Conservation (phyloP, 2,113 vertebrate genomes). For the Notarius lentiginosus region DNA sequence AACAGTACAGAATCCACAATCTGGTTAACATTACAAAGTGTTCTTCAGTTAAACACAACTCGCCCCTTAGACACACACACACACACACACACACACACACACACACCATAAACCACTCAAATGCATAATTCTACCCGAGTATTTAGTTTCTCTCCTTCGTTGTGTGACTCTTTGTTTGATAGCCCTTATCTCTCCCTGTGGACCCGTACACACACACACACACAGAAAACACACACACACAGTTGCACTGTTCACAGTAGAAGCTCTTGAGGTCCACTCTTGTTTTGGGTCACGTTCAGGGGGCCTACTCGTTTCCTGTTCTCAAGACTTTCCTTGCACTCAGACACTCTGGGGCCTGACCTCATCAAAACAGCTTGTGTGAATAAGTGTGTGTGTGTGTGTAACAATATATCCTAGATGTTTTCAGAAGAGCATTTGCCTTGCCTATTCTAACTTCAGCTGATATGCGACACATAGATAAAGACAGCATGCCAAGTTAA, state of each 20-base stretch:
- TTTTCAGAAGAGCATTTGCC: background rate
- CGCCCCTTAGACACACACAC: background rate
- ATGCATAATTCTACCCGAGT: background rate
- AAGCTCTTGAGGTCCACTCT: slow-evolving; percentile 39
- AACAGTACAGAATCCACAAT: background rate
- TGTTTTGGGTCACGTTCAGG: slow-evolving; percentile 39
- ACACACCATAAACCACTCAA: background rate
- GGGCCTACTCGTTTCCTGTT: slow-evolving; percentile 50
- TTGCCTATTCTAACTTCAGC: background rate
- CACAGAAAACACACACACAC: slow-evolving; percentile 38
- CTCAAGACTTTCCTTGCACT: slow-evolving; percentile 46
- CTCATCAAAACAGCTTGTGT: slow-evolving; percentile 28
- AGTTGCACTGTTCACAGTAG: slow-evolving; percentile 29
- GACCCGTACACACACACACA: slow-evolving; percentile 20
- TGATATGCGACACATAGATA: background rate
- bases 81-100: background rate
- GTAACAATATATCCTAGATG: background rate
- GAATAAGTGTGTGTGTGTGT: background rate
- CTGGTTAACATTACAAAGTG: background rate
- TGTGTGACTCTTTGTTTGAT: slow-evolving; percentile 27
- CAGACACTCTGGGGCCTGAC: slow-evolving; percentile 41
- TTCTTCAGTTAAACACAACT: background rate
- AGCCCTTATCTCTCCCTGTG: slow-evolving; percentile 10
- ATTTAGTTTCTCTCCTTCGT: background rate
- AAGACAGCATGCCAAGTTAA: background rate